Evolutionary conservation across 2,888 invertebrate genomes (phyloP).

Genomic region (Eupithecia subumbrata): DNA sequence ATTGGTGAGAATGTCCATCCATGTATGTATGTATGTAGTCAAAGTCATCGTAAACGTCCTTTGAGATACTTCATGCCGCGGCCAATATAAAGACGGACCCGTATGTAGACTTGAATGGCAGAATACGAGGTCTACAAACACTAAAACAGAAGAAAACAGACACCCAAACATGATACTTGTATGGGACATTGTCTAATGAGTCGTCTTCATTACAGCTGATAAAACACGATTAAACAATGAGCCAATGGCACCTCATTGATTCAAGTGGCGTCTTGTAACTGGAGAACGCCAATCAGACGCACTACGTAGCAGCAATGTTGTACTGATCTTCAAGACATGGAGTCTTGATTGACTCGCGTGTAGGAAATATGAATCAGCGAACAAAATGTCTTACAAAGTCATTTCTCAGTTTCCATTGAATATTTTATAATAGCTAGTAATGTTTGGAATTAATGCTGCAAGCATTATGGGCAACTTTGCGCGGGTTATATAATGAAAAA

Average conservation of each 20-base stretch:
- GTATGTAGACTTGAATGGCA: not conserved
- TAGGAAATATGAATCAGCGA: not conserved
- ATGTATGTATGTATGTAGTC: no score
- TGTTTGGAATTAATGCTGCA: no score
- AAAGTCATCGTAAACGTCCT: not conserved
- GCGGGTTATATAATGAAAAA: no score
- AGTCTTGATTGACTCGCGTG: conserved; percentile 26
- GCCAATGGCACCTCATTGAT: conserved; percentile 79
- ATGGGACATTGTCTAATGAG: conserved; percentile 53
- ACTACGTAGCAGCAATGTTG: conserved; percentile 41
- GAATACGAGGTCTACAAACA: not conserved
- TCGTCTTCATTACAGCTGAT: conserved; percentile 74
- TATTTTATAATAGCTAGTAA: no score
- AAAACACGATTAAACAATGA: conserved; percentile 80
- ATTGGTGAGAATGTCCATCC: no score
- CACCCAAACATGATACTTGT: conserved; percentile 33
- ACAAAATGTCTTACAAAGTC: not conserved
- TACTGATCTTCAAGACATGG: conserved; percentile 38
- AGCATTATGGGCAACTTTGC: no score
- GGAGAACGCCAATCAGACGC: conserved; percentile 70
- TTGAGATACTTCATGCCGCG: not conserved
- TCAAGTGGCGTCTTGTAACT: conserved; percentile 77
- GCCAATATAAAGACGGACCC: not conserved
- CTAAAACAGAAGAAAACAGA: conserved; percentile 6
- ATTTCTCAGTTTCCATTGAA: not conserved